Conservation (phyloP, 2,113 vertebrate genomes). For the Acanthisitta chloris region DNA sequence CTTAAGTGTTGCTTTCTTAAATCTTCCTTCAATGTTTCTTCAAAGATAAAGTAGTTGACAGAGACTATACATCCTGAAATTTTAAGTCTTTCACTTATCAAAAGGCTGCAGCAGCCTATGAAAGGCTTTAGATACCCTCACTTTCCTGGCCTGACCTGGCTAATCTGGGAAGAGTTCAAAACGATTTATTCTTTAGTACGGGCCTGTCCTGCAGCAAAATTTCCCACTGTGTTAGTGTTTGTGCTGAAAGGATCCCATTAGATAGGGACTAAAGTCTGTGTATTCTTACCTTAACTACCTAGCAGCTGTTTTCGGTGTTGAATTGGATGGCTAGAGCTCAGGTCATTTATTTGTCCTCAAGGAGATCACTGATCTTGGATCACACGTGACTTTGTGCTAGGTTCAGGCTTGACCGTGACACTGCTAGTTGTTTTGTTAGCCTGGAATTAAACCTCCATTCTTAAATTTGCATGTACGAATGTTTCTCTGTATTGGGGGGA, state of each 20-base stretch:
- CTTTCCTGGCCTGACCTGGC: background rate
- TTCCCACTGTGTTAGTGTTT: background rate
- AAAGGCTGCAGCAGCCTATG: background rate
- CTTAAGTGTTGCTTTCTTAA: background rate
- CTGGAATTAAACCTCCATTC: background rate
- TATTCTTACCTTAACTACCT: background rate
- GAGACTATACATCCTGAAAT: background rate
- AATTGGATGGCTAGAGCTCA: background rate
- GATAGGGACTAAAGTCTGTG: background rate
- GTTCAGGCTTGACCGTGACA: background rate
- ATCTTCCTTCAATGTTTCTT: constrained; percentile 2
- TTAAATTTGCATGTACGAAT: background rate
- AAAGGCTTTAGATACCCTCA: background rate
- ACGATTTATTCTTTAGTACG: background rate
- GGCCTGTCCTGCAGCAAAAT: background rate
- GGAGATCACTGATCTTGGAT: background rate
- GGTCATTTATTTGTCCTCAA: background rate
- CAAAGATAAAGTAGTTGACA: constrained; percentile 16
- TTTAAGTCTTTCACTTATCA: constrained; percentile 24
- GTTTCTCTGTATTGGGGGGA: background rate
- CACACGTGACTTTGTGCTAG: background rate
- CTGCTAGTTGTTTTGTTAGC: background rate
- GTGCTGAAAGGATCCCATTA: background rate
- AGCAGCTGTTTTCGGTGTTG: background rate
- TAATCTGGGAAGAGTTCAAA: background rate